phyloP scores from a whole-genome alignment of 2,888 invertebrate species.

The Tromatobia lineatoria region DNA sequence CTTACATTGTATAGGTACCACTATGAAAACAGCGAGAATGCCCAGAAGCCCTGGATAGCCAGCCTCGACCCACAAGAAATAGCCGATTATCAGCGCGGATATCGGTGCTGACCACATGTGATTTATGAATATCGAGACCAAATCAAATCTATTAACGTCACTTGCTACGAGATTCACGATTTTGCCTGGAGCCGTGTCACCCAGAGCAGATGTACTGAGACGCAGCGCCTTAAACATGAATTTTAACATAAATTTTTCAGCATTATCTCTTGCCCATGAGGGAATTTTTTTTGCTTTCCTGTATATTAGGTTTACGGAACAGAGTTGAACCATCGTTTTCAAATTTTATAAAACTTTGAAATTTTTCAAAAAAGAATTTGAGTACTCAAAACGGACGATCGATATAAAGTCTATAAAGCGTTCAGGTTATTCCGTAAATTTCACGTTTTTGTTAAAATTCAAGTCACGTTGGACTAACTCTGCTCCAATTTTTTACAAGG shows the following conservation, averaged over 20 bases:
- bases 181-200: constrained; percentile 90
- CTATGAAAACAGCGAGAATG: constrained; percentile 92
- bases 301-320: no score
- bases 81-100: constrained; percentile 89
- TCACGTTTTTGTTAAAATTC: no score
- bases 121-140: constrained; percentile 95
- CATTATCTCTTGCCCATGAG: no score
- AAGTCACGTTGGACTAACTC: no score
- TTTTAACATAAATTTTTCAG: background rate
- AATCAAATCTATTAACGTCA: constrained; percentile 97
- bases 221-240: constrained; percentile 86
- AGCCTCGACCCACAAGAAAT: constrained; percentile 92
- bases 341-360: no score
- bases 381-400: no score
- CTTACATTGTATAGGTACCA: constrained; percentile 94
- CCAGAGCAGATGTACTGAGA: constrained; percentile 90
- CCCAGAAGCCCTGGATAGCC: constrained; percentile 93
- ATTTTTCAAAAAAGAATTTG: no score
- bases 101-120: constrained; percentile 96
- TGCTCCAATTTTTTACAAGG: no score
- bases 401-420: no score
- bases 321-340: no score
- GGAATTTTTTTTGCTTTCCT: no score
- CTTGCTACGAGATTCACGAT: constrained; percentile 89
- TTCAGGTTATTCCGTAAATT: no score